Conservation (phyloP, 2,113 vertebrate species). For the Orycteropus afer region DNA sequence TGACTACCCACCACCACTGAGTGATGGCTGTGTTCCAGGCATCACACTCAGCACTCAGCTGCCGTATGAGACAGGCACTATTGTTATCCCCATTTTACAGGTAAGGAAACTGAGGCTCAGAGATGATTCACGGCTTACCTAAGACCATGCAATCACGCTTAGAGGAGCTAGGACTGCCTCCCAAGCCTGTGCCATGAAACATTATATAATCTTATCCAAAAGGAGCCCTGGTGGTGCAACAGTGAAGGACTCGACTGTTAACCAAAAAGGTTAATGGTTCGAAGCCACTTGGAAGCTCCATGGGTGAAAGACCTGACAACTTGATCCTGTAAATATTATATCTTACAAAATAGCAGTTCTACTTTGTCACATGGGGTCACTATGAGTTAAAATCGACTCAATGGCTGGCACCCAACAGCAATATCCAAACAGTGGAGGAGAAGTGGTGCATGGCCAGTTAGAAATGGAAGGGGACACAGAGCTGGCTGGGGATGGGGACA, state of each 20-base stretch:
- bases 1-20: neutral
- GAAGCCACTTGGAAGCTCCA: neutral
- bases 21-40: fast-evolving
- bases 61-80: neutral
- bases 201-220: neutral
- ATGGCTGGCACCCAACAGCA: neutral
- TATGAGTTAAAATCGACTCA: neutral
- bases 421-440: neutral
- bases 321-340: neutral
- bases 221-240: neutral
- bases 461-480: neutral
- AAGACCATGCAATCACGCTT: too few species aligned
- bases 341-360: neutral
- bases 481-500: neutral
- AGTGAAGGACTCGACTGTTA: neutral
- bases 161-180: neutral
- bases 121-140: neutral
- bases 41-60: too few species aligned
- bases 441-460: fast-evolving
- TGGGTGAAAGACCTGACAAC: neutral
- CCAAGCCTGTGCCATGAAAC: neutral
- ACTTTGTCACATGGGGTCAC: neutral
- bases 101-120: neutral
- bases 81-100: neutral
- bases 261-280: neutral